phyloP scores from a whole-genome alignment of 1,140 invertebrate species.

The Anastrepha ludens region DNA sequence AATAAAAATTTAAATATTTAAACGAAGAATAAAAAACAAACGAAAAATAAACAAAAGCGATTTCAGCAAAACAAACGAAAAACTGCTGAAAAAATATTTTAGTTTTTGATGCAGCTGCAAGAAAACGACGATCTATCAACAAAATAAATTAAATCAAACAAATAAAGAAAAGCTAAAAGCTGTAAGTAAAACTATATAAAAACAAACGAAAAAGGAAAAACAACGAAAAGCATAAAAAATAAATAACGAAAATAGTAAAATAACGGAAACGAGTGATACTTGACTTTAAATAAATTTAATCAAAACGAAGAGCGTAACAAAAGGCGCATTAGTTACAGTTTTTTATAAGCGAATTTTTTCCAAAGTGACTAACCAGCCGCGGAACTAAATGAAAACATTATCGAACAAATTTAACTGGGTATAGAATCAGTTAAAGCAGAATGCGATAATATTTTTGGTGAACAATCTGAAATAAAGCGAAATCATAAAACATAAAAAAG shows the following conservation, averaged over 20 bases:
- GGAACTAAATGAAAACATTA: too few species aligned
- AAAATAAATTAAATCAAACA: background rate
- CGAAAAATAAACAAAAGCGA: constrained; percentile 30
- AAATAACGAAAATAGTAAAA: constrained; percentile 2
- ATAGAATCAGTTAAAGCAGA: background rate
- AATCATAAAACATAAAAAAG: background rate
- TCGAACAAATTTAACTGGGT: background rate
- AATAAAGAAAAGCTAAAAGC: background rate
- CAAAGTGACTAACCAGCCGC: too few species aligned
- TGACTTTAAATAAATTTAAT: background rate
- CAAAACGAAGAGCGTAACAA: background rate
- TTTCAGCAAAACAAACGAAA: background rate
- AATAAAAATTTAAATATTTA: background rate
- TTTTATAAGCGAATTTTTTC: too few species aligned
- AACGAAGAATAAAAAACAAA: background rate
- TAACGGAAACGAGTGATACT: background rate
- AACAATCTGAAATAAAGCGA: background rate
- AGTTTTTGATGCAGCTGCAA: background rate
- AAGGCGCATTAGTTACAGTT: too few species aligned
- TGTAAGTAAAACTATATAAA: too few species aligned
- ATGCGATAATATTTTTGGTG: background rate
- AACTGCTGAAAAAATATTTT: constrained; percentile 5
- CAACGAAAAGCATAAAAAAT: constrained; percentile 17
- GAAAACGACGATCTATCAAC: background rate
- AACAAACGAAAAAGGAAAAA: background rate